phyloP scores from a whole-genome alignment of 2,113 vertebrate species.

The Sceloporus tristichus region DNA sequence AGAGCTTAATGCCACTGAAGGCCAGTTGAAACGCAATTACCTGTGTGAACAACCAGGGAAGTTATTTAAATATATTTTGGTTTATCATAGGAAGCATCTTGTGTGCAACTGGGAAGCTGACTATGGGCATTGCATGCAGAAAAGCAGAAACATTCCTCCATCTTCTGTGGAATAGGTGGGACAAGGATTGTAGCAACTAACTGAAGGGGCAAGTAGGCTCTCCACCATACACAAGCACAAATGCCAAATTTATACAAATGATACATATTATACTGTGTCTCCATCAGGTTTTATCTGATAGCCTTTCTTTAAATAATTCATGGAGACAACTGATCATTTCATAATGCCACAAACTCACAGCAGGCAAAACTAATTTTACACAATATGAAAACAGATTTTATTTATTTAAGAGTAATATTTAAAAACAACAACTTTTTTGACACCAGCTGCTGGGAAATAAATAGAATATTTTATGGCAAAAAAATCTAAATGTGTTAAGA shows the following conservation, averaged over 20 bases:
- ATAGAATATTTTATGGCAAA: slow-evolving; percentile 84
- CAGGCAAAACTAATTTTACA: slow-evolving; percentile 85
- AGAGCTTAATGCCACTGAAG: slow-evolving; percentile 53
- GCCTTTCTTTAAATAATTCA: slow-evolving; percentile 84
- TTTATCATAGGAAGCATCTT: slow-evolving; percentile 48
- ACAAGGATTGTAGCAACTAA: slow-evolving; percentile 63
- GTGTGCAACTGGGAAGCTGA: slow-evolving; percentile 58
- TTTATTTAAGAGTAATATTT: slow-evolving; percentile 88
- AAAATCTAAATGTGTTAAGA: slow-evolving; percentile 79
- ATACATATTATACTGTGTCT: slow-evolving; percentile 74
- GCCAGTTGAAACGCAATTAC: slow-evolving; percentile 30
- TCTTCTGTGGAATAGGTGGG: slow-evolving; percentile 52
- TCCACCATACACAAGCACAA: slow-evolving; percentile 41
- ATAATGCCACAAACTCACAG: slow-evolving; percentile 83
- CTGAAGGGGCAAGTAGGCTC: slow-evolving; percentile 64
- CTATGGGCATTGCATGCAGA: slow-evolving; percentile 26
- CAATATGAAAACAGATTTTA: slow-evolving; percentile 86
- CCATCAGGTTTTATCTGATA: slow-evolving; percentile 71
- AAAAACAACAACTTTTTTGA: slow-evolving; percentile 87
- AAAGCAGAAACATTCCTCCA: slow-evolving; percentile 50
- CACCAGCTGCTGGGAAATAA: slow-evolving; percentile 86
- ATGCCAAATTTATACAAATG: slow-evolving; percentile 72
- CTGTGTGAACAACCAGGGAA: slow-evolving; percentile 42
- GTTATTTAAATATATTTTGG: slow-evolving; percentile 51
- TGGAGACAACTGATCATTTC: slow-evolving; percentile 82